Conservation (phyloP, 2,888 invertebrate species). For the Epistrophe grossulariae region DNA sequence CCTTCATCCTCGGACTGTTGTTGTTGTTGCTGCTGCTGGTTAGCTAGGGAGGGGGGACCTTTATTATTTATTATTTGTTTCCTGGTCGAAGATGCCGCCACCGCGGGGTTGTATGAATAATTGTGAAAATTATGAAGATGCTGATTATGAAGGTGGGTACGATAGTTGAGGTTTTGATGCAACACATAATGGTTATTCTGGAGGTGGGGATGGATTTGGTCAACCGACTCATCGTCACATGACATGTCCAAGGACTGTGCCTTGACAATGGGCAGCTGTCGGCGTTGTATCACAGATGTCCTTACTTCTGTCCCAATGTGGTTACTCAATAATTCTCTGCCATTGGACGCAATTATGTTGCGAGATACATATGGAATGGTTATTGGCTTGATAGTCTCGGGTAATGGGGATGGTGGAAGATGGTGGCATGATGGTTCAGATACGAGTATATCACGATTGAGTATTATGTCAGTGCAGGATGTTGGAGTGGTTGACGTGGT, state of each 20-base stretch:
- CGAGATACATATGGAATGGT: slow-evolving; percentile 33
- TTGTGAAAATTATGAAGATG: slow-evolving; percentile 56
- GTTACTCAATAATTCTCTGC: slow-evolving; percentile 24
- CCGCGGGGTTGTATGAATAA: slow-evolving; percentile 38
- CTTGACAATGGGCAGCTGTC: slow-evolving; percentile 61
- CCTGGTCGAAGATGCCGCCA: slow-evolving; percentile 26
- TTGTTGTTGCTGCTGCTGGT: slow-evolving; percentile 40
- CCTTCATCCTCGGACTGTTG: slow-evolving; percentile 55
- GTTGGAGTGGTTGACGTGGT: slow-evolving; percentile 30
- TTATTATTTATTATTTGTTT: slow-evolving; percentile 58
- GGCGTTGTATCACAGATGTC: slow-evolving; percentile 55
- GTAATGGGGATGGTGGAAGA: slow-evolving; percentile 52
- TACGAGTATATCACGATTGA: slow-evolving; percentile 42
- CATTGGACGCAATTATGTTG: slow-evolving; percentile 50
- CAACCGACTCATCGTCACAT: slow-evolving; percentile 51
- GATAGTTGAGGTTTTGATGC: slow-evolving; percentile 52
- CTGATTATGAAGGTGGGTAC: slow-evolving; percentile 47
- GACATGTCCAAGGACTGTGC: slow-evolving; percentile 67
- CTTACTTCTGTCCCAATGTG: slow-evolving; percentile 27
- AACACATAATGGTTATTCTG: slow-evolving; percentile 60
- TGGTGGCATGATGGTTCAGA: slow-evolving; percentile 60
- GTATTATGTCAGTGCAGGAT: slow-evolving; percentile 54
- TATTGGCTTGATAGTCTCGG: slow-evolving; percentile 28
- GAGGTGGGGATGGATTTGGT: slow-evolving; percentile 56
- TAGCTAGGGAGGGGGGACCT: slow-evolving; percentile 60